A percentile compares a stretch with the other conserved stretches of the same genome.
These are phyloP conservation scores for Homarus americanus DNA, from an alignment of 1,140 invertebrate species.

Conservation along the genomic window DNA sequence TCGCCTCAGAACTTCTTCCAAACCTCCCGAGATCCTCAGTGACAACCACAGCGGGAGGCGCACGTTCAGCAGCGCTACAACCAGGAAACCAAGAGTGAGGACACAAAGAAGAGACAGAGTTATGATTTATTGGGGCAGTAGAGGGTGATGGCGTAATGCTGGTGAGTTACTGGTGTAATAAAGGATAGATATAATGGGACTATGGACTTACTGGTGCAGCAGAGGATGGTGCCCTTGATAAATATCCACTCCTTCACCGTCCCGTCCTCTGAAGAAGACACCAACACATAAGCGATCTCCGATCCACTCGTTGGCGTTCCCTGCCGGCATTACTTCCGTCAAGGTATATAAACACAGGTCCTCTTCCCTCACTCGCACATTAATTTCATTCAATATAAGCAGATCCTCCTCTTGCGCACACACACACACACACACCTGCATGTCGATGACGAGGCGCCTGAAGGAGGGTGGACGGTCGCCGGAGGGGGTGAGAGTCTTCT, in stretches of 20 bases:
- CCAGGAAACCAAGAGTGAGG: neutral
- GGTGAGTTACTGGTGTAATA: too few relatives aligned
- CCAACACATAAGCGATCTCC: conserved; percentile 59
- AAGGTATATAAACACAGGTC: too few relatives aligned
- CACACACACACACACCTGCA: conserved; percentile 30
- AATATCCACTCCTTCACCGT: conserved; percentile 66
- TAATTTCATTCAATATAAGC: too few relatives aligned
- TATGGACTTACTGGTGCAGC: conserved; percentile 55
- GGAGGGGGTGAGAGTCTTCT: conserved; percentile 37
- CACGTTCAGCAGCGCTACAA: conserved; percentile 34
- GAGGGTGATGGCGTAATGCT: conserved; percentile 5
- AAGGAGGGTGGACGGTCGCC: conserved; percentile 50
- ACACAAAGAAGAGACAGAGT: neutral
- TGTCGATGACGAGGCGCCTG: conserved; percentile 37
- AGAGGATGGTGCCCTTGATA: conserved; percentile 40
- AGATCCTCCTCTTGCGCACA: too few relatives aligned
- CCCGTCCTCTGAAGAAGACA: conserved; percentile 60
- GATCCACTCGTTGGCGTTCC: neutral
- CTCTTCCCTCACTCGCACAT: too few relatives aligned
- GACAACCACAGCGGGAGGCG: conserved; percentile 61
- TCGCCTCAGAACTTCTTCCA: conserved; percentile 11
- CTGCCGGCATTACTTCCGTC: neutral
- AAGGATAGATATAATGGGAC: too few relatives aligned
- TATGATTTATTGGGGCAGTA: conserved; percentile 52
- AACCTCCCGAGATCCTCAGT: conserved; percentile 45